Evolutionary conservation across 2,888 invertebrate genomes (phyloP).

Genomic region (Altica lythri): DNA sequence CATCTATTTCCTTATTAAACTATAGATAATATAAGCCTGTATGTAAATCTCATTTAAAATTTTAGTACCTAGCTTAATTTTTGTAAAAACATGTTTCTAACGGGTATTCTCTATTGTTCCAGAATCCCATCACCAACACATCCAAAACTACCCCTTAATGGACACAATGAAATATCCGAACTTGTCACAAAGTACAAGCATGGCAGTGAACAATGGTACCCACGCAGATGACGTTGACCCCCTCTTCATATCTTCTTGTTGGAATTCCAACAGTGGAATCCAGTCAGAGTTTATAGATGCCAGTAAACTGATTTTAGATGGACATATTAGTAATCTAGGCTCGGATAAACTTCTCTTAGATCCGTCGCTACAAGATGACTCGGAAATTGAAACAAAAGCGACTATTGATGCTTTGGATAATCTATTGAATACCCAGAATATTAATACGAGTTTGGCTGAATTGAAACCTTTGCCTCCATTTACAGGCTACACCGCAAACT

Average conservation of each 20-base stretch:
- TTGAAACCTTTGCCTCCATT: conserved; percentile 86
- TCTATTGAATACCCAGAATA: conserved; percentile 51
- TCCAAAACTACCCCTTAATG: conserved; percentile 40
- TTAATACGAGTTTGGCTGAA: conserved; percentile 74
- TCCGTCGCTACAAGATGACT: conserved; percentile 58
- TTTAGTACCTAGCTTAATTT: too few species aligned
- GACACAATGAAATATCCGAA: conserved; percentile 58
- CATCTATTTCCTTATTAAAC: too few species aligned
- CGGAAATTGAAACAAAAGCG: conserved; percentile 55
- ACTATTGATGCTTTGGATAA: conserved; percentile 67
- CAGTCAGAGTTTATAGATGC: conserved; percentile 61
- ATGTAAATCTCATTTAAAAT: too few species aligned
- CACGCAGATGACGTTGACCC: conserved; percentile 67
- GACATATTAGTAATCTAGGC: conserved; percentile 60
- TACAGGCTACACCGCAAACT: conserved; percentile 82
- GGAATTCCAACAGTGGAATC: conserved; percentile 61
- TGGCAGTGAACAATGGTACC: conserved; percentile 55
- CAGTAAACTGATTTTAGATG: conserved; percentile 62
- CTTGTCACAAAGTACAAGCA: conserved; percentile 53
- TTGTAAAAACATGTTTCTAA: neutral
- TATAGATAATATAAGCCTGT: too few species aligned
- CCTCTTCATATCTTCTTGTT: conserved; percentile 73
- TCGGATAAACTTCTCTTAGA: conserved; percentile 62
- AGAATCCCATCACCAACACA: conserved; percentile 8
- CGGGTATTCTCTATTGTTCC: conserved; percentile 11